Evolutionary conservation across 2,888 invertebrate species (phyloP), one percentile per base, ranked within the genome.

Genomic region (Eucera pruinosa): DNA sequence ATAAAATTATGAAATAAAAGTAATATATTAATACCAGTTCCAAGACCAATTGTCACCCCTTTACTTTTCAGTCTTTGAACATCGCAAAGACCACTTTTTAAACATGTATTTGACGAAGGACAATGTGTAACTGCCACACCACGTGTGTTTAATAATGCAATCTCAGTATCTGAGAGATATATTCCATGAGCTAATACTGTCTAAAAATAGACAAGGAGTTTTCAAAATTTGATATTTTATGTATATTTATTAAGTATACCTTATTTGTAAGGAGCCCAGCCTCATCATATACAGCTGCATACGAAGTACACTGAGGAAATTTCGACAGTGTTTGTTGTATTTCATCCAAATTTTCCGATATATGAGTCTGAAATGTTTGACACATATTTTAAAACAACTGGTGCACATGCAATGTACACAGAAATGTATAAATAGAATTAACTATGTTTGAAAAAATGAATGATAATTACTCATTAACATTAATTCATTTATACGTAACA

Each of bases 111-210:
- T 1, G 98, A 98, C 41, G 96, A 95, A 0, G 98, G 97, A 89
- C 98, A 98, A 90, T 98, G 98, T 0, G 97, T 95, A 7, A 98
- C 92, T 0, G 96, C 94, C 1, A 95, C 94, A 0, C 95, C 95
- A 65, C 94, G 93, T 27, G 93, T 81, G 23, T 93, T 93, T 20
- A 98, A 89, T 7, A 96, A 87, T 13, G 92, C 84, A 20, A 97
- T 93, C 92, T 98, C 98, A 2, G 93, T 93, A 45, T 96, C 95
- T 9, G 94, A 94, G 60, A 98, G 92, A 90, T 97, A 94, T 15
- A 98, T 94, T 0, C 95, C 97, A 90, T 98, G 98, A 0, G 97
- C 98, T 94, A 98, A 94, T 70, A 98, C 94, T 5, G 95, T 95
- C 95, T 95, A 87, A 50, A 91, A 85, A 87, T 55, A 90, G 66